Conservation (phyloP, 2,113 vertebrate genomes). For the Rhodinocichla rosea region DNA sequence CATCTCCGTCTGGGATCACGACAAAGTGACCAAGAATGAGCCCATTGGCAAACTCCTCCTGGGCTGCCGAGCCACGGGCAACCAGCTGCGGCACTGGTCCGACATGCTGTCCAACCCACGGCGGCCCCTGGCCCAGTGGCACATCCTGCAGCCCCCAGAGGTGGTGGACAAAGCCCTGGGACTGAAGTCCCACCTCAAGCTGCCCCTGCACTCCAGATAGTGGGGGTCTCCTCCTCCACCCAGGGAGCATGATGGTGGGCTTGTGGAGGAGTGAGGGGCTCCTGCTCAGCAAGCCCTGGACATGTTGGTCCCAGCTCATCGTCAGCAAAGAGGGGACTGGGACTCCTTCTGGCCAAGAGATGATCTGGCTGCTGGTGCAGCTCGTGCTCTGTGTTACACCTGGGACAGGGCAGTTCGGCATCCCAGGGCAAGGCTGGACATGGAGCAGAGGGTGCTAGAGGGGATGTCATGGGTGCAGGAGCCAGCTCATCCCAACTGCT, state of each 20-base stretch:
- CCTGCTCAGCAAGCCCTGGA: not conserved
- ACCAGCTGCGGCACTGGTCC: conserved; percentile 91
- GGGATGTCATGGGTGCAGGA: accelerated
- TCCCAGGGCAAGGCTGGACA: not conserved
- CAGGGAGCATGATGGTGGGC: not conserved
- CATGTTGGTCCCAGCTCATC: not conserved
- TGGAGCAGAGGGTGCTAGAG: not conserved
- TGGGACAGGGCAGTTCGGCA: accelerated
- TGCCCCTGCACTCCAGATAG: conserved; percentile 60
- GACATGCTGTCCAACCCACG: conserved; percentile 94
- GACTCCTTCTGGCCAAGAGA: not conserved
- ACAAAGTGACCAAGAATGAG: conserved; percentile 86
- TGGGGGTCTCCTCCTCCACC: not conserved
- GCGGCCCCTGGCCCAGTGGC: conserved; percentile 91
- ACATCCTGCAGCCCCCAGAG: conserved; percentile 81
- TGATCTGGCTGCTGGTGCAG: not conserved
- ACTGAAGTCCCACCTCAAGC: conserved; percentile 70
- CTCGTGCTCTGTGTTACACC: not conserved
- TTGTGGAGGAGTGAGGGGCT: not conserved
- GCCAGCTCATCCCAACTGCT: not conserved
- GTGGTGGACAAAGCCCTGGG: conserved; percentile 79
- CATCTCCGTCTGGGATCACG: conserved; percentile 90
- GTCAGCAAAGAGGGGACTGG: not conserved
- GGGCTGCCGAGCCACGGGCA: conserved; percentile 82
- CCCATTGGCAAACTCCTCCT: conserved; percentile 89